Evolutionary conservation across 1,140 invertebrate species (phyloP).

Genomic region (Drosophila ogumai): DNA sequence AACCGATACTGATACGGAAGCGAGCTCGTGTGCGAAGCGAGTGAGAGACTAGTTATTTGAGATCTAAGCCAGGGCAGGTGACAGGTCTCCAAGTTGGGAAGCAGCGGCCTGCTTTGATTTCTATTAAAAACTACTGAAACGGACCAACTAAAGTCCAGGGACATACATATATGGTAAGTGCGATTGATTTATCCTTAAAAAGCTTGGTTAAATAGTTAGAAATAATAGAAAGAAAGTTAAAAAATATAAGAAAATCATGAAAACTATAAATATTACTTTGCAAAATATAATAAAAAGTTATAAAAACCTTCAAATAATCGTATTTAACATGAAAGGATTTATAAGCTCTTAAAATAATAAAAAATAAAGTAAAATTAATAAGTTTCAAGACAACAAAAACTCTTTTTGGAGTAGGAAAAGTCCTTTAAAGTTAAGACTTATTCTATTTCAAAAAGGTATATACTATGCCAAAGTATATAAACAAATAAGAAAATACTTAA

Average conservation of each 20-base stretch:
- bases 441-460: too few relatives aligned
- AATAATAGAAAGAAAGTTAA: not conserved
- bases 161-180: too few relatives aligned
- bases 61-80: not conserved
- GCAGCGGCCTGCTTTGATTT: constrained; percentile 10
- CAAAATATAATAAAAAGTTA: not conserved
- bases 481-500: not conserved
- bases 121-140: too few relatives aligned
- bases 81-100: not conserved
- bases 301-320: not conserved
- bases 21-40: not conserved
- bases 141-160: too few relatives aligned
- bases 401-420: too few relatives aligned
- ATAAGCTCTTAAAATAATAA: not conserved
- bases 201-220: not conserved
- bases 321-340: too few relatives aligned
- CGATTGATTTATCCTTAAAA: not conserved
- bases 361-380: not conserved
- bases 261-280: not conserved
- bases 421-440: too few relatives aligned
- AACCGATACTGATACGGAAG: not conserved
- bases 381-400: not conserved
- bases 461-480: not conserved
- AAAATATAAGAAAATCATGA: not conserved
- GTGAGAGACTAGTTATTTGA: not conserved